Base-by-base conservation (phyloP, 2,113 vertebrate genomes). In the Ursus arctos region DNA sequence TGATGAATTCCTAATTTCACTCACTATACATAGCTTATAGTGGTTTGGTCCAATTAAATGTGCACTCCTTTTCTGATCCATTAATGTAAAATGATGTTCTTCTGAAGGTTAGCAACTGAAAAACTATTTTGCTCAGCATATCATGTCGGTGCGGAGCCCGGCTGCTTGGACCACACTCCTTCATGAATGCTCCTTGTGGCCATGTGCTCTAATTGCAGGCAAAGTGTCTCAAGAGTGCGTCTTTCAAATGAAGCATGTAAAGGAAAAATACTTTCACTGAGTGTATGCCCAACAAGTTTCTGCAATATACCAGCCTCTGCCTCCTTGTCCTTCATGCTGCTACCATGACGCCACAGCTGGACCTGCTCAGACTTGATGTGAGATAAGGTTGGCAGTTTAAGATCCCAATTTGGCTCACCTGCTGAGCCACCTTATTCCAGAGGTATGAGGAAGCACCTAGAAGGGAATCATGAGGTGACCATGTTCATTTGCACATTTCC, bases 121-220 rank as follows among this genome's bases (percentile, higher is more conserved):
- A 87, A 95, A 47, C 51, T n/a, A 24, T 53, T 91, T 89, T 92
- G 72, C 53, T 97, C 4, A 61, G 67, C 47, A 40, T 53, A 67
- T 18, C 47, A n/a, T 1, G 19, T 22, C 47, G 12, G 1, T 53
- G 55, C 43, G 72, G 31, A 80, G 33, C 19, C 28, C 9, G 57
- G 14, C 36, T 59, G 24, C 69, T 97, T 90, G 85, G 80, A n/a
- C 40, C 40, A 88, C 22, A 69, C 11, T 74, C 65, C 77, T 89
- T 92, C 40, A 26, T 71, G 65, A 55, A n/a, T 80, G 55, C 72
- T 61, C 61, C 71, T 93, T 91, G 72, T 82, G 36, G 53, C 40
- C 57, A 26, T 22, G 33, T 91, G 49, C 53, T 96, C 80, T 92
- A 94, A 97, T 87, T 97, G 82, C 80, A 95, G 94, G 69, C 79